Evolutionary conservation across 1,140 invertebrate species (phyloP).

Genomic region (Eupristina koningsbergeri): DNA sequence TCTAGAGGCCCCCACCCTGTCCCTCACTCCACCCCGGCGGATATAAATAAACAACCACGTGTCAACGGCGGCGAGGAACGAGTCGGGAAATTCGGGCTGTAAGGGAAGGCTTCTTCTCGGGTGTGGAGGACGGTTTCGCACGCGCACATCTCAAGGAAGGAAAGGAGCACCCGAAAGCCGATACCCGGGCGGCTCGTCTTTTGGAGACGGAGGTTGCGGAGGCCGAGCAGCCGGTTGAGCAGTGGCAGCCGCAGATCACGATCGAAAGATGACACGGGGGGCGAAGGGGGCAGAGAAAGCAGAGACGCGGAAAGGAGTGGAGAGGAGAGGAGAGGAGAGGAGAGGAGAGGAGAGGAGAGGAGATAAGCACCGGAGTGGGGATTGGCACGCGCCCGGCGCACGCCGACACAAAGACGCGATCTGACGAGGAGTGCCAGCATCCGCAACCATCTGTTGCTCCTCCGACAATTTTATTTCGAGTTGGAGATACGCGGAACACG

Average conservation of each 20-base stretch:
- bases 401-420: slow-evolving; percentile 1
- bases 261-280: slow-evolving; percentile 48
- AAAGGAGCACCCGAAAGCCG: slow-evolving; percentile 25
- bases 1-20: too few species aligned
- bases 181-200: slow-evolving; percentile 10
- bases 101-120: background rate
- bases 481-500: background rate
- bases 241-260: slow-evolving; percentile 25
- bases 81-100: background rate
- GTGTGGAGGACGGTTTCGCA: too few species aligned
- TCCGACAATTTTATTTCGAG: slow-evolving; percentile 18
- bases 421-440: slow-evolving; percentile 52
- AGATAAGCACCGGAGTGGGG: slow-evolving; percentile 30
- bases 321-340: background rate
- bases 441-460: slow-evolving; percentile 37
- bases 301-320: background rate
- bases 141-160: background rate
- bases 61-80: background rate
- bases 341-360: slow-evolving; percentile 30
- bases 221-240: too few species aligned
- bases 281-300: background rate
- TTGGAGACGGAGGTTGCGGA: background rate
- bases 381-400: background rate
- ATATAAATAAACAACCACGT: slow-evolving; percentile 25
- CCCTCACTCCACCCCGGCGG: background rate